A percentile compares a stretch with the other conserved stretches of the same genome.
Conservation (phyloP, 1,140 invertebrate species). For the Hetaerina americana region DNA sequence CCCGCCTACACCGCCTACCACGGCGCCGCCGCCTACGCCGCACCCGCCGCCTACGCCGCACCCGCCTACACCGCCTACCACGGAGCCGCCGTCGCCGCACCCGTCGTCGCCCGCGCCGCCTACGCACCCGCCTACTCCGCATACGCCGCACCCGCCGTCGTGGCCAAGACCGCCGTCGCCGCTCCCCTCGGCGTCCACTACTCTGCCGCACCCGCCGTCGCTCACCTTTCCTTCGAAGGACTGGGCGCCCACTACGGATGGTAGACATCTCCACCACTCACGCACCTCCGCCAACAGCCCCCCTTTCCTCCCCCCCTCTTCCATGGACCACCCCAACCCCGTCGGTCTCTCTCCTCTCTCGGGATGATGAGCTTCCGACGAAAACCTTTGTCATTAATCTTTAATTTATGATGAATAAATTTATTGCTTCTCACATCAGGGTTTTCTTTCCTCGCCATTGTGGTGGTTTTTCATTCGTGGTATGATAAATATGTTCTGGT, state of each 20-base stretch:
- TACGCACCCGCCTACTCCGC: constrained; percentile 21
- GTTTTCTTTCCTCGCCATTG: no score
- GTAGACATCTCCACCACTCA: no score
- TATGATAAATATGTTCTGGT: no score
- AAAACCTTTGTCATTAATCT: no score
- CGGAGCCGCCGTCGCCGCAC: neutral
- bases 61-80: neutral
- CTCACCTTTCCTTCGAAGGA: constrained; percentile 28
- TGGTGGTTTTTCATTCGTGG: no score
- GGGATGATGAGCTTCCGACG: no score
- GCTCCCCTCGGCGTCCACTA: constrained; percentile 15
- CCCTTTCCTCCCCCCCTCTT: no score
- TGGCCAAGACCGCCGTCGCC: constrained; percentile 14
- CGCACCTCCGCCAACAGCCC: no score
- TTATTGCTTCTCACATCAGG: no score
- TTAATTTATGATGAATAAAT: no score
- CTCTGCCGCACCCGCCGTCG: constrained; percentile 19
- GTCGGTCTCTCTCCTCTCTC: no score
- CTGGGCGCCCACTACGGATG: constrained; percentile 31
- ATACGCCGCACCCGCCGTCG: constrained; percentile 15
- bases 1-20: neutral
- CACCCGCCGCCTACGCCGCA: neutral
- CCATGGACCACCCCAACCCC: no score
- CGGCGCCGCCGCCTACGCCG: constrained; percentile 3
- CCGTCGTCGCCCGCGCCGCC: constrained; percentile 6